Base-by-base conservation (phyloP, 2,113 vertebrate genomes). In the Notiomystis cincta region DNA sequence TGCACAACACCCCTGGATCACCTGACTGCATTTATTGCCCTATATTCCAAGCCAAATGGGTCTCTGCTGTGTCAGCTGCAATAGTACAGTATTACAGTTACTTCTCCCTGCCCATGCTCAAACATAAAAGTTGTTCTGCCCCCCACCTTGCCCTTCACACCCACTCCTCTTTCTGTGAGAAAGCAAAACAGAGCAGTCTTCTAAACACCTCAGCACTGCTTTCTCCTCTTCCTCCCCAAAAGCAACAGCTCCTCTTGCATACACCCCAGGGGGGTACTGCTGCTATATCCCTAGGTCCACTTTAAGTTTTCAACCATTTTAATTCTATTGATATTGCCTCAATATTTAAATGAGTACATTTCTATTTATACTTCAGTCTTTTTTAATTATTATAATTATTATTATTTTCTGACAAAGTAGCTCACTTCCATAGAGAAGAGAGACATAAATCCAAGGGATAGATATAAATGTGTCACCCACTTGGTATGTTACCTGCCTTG, bases 11-110 rank as follows among this genome's bases (percentile, higher is more conserved):
- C 81, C 90, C 45, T 53, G 64, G 47, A 93, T 78, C 95, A 97
- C 96, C 93, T 96, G 95, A 97, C 93, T 56, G 72, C 76, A 37
- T 92, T 96, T 94, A 95, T 56, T 96, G 85, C 93, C 90, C 95
- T 86, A n/a, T 73, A 96, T 93, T 85, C 84, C 79, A 2, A 8
- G 87, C 92, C 93, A 91, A 95, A 96, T 86, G 67, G 93, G 91
- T 75, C 87, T 88, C 71, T 86, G 82, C 87, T 93, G 71, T 95
- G 94, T 91, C 95, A 94, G 78, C 82, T 90, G 47, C 85, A 86
- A 40, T 90, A 92, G 86, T 88, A 90, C 62, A 90, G 64, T 67
- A 60, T 8, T 61, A 30, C n/a, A 61, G n/a, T 71, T 90, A 56
- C 67, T 89, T 48, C 64, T 81, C 23, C 51, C 67, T 62, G 69